Evolutionary conservation across 2,888 invertebrate species (phyloP), one percentile per base, ranked within the genome.

Genomic region (Eupsilia transversa): DNA sequence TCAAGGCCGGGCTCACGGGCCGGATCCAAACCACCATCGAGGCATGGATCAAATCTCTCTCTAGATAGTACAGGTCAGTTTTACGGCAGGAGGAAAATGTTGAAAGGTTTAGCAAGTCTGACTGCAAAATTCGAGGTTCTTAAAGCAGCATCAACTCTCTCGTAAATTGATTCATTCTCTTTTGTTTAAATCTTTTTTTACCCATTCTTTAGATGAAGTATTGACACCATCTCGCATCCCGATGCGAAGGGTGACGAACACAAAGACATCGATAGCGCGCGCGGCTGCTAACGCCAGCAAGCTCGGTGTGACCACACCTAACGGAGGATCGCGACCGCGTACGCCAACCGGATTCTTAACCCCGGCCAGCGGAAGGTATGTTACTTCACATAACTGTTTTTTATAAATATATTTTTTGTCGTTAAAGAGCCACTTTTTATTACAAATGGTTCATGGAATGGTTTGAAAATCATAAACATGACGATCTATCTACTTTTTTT

Each of bases 11-110:
- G 98, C 49, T 98, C 98, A 85, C 97, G 99, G 87, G 97, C 98
- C 79, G 98, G 98, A 79, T 98, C 98, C 81, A 99, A 99, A 94
- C 99, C 99, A 83, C 98, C 99, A 35, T 99, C 99, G 86, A 97
- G 99, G 88, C 98, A 99, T 91, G 99, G 99, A 85, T 99, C 99
- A 63, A 99, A 98, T 91, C 97, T 98, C 80, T 99, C 99, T 61
- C 96, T 99, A 86, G 99, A 99, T 93, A 98, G 98, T 93, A 98
- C 98, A 93, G 98, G 98, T 74, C 12, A 60, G 74, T 65, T 65
- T 35, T 12, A 54, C 33, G 33, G 35, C 20, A 54, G n/a, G n/a
- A n/a, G n/a, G 30, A 52, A 54, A 3, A n/a, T 46, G 1, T 46
- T 43, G 14, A 23, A 30, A 43, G 17, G 23, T 20, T 14, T 35